These are phyloP conservation scores for Helobdella robusta DNA, from an alignment of 2,888 invertebrate genomes.

Conservation along the genomic window DNA sequence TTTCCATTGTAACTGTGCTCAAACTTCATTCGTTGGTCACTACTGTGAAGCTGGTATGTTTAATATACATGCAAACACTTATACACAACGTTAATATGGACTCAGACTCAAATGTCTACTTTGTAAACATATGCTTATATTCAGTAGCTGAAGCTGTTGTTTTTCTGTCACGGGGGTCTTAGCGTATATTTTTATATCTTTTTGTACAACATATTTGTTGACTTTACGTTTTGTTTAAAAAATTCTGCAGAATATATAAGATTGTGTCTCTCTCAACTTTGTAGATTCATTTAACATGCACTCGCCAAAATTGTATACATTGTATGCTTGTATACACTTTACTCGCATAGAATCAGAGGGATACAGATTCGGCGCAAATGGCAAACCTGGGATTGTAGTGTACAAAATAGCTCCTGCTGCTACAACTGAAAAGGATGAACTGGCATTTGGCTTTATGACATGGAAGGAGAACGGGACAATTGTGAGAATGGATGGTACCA, in stretches of 20 bases:
- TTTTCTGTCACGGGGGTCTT: too few species aligned
- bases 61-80: not conserved
- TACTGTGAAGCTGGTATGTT: constrained; percentile 40
- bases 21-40: constrained; percentile 41
- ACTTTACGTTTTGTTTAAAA: too few species aligned
- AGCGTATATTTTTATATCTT: too few species aligned
- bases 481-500: constrained; percentile 39
- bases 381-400: constrained; percentile 38
- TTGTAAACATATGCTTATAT: not conserved
- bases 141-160: too few species aligned
- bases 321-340: too few species aligned
- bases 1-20: constrained; percentile 42
- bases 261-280: too few species aligned
- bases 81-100: not conserved
- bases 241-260: too few species aligned
- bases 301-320: too few species aligned
- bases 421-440: constrained; percentile 38
- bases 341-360: constrained; percentile 42
- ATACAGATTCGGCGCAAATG: constrained; percentile 38
- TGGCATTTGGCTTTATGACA: constrained; percentile 48
- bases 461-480: constrained; percentile 42
- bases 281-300: too few species aligned
- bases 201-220: too few species aligned
- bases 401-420: constrained; percentile 36
- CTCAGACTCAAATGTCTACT: not conserved